These are phyloP conservation scores for Gonioctena quinquepunctata DNA, from an alignment of 1,140 invertebrate genomes.

Conservation along the genomic window DNA sequence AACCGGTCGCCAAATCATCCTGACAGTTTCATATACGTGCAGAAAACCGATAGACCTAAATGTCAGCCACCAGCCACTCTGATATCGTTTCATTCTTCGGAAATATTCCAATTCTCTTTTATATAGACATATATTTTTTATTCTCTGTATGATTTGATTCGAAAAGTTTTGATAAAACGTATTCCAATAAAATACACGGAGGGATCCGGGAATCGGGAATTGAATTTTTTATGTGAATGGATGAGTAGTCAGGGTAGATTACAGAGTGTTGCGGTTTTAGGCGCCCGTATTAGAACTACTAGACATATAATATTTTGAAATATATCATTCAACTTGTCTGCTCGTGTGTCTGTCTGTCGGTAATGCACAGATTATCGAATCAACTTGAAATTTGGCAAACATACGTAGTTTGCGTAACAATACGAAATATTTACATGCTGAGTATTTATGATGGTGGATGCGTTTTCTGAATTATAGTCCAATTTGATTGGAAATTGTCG, in stretches of 20 bases:
- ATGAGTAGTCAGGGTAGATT: neutral
- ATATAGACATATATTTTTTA: neutral
- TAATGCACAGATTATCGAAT: too few species aligned
- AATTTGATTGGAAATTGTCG: too few species aligned
- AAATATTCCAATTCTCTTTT: slow-evolving; percentile 4
- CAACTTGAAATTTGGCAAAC: too few species aligned
- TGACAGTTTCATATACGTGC: slow-evolving; percentile 24
- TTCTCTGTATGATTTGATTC: neutral
- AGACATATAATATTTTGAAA: too few species aligned
- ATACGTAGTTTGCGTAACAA: too few species aligned
- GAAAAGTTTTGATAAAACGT: neutral
- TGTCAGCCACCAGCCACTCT: neutral
- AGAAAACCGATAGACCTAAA: slow-evolving; percentile 12
- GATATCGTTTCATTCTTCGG: slow-evolving; percentile 1
- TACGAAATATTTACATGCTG: too few species aligned
- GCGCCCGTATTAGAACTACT: too few species aligned
- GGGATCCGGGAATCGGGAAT: neutral
- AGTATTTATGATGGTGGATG: too few species aligned
- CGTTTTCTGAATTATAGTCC: too few species aligned
- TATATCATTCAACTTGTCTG: too few species aligned
- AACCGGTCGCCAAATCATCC: slow-evolving; percentile 26
- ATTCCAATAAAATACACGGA: neutral
- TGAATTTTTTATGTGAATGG: neutral
- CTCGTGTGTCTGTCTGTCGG: too few species aligned
- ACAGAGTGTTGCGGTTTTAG: neutral